phyloP scores from a whole-genome alignment of 1,140 invertebrate genomes.

The Euglossa dilemma region DNA sequence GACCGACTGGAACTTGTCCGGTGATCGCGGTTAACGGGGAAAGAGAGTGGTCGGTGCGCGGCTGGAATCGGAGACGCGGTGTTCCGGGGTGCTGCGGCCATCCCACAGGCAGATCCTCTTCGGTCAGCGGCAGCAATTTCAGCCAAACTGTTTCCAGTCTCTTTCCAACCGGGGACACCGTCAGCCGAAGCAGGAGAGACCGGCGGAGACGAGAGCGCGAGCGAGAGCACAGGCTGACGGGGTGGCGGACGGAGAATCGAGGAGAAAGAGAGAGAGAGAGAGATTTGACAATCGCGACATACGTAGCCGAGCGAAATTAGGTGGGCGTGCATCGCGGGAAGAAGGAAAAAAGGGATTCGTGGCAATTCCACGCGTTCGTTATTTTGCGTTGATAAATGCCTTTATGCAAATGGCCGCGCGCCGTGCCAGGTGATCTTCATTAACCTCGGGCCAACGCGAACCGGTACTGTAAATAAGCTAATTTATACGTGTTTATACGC shows the following conservation, averaged over 20 bases:
- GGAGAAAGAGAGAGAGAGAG: not conserved
- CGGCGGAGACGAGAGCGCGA: not conserved
- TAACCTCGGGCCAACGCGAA: constrained; percentile 33
- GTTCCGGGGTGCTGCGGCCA: constrained; percentile 17
- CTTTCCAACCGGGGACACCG: constrained; percentile 29
- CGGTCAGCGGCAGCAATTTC: constrained; percentile 62
- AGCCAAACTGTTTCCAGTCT: constrained; percentile 52
- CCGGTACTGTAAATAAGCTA: constrained; percentile 39
- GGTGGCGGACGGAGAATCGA: too few relatives aligned
- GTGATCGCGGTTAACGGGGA: constrained; percentile 28
- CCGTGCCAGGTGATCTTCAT: constrained; percentile 46
- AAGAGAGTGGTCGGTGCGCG: not conserved
- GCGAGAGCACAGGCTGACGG: constrained; percentile 29
- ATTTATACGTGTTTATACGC: constrained; percentile 37
- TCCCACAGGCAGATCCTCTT: constrained; percentile 49
- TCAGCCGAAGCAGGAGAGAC: not conserved
- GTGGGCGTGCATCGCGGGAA: constrained; percentile 53
- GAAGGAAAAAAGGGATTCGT: constrained; percentile 38
- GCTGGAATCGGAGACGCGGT: constrained; percentile 28
- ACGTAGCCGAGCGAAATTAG: constrained; percentile 48
- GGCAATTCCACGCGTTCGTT: constrained; percentile 49
- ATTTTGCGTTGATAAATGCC: constrained; percentile 50
- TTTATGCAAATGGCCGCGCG: constrained; percentile 28
- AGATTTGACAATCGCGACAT: constrained; percentile 58
- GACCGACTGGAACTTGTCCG: not conserved